Evolutionary conservation across 1,140 invertebrate species (phyloP).

Genomic region (Venustaconcha ellipsiformis): DNA sequence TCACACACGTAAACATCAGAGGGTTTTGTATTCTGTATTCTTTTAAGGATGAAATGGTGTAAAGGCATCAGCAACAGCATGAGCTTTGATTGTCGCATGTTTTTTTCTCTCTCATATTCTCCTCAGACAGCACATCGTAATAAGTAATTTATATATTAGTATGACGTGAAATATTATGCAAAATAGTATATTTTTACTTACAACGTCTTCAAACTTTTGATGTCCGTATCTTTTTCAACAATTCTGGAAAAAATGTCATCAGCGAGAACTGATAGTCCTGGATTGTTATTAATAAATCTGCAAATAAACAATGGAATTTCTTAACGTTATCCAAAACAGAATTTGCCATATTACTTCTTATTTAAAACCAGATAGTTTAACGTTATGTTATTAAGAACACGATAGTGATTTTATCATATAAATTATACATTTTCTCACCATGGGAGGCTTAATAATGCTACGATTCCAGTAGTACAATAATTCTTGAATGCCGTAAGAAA

Average conservation of each 20-base stretch:
- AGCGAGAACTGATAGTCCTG: constrained; percentile 73
- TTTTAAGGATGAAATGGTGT: background rate
- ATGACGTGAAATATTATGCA: constrained; percentile 2
- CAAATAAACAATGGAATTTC: constrained; percentile 8
- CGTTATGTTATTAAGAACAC: no score
- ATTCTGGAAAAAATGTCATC: constrained; percentile 78
- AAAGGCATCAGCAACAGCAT: background rate
- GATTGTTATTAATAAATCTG: constrained; percentile 80
- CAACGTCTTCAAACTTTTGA: constrained; percentile 71
- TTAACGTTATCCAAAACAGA: background rate
- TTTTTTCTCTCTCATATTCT: background rate
- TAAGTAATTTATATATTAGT: constrained; percentile 7
- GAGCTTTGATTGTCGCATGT: background rate
- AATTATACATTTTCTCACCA: background rate
- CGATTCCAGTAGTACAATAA: constrained; percentile 19
- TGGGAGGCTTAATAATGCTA: background rate
- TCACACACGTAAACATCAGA: background rate
- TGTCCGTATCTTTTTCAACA: constrained; percentile 55
- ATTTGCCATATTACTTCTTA: background rate
- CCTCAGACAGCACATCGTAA: background rate
- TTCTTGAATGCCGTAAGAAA: no score
- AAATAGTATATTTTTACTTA: constrained; percentile 69
- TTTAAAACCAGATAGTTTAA: no score
- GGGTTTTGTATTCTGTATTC: no score
- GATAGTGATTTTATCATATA: background rate